phyloP scores from a whole-genome alignment of 2,888 invertebrate genomes.

The Enchytraeus crypticus region DNA sequence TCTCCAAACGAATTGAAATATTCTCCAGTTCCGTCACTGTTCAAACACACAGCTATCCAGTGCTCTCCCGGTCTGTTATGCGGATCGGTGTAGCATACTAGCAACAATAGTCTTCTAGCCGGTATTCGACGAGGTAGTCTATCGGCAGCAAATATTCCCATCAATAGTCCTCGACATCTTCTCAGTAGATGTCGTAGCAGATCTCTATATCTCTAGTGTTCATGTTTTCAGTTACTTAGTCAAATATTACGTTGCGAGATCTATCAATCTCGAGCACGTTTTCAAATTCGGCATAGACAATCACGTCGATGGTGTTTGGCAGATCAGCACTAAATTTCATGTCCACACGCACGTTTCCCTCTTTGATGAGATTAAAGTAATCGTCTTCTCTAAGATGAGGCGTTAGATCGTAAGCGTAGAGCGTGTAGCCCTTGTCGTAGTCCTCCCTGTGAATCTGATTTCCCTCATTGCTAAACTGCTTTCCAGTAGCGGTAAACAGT shows the following conservation, averaged over 20 bases:
- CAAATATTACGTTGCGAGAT: neutral
- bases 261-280: neutral
- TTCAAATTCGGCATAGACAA: slow-evolving; percentile 4
- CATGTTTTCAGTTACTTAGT: neutral
- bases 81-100: neutral
- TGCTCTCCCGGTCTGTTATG: neutral
- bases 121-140: neutral
- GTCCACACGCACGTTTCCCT: neutral
- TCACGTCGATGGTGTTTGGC: neutral
- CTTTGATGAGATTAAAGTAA: neutral
- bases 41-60: neutral
- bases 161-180: neutral
- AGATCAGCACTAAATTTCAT: neutral
- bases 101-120: neutral
- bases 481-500: neutral
- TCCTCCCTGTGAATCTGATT: neutral
- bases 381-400: neutral
- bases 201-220: neutral
- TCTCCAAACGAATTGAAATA: slow-evolving; percentile 1
- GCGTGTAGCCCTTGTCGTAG: neutral
- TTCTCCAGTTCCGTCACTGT: neutral
- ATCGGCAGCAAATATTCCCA: neutral
- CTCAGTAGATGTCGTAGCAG: neutral
- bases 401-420: slow-evolving; percentile 1
- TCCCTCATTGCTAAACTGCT: neutral